phyloP scores from a whole-genome alignment of 2,797 vertebrate species.

The Prionace glauca region DNA sequence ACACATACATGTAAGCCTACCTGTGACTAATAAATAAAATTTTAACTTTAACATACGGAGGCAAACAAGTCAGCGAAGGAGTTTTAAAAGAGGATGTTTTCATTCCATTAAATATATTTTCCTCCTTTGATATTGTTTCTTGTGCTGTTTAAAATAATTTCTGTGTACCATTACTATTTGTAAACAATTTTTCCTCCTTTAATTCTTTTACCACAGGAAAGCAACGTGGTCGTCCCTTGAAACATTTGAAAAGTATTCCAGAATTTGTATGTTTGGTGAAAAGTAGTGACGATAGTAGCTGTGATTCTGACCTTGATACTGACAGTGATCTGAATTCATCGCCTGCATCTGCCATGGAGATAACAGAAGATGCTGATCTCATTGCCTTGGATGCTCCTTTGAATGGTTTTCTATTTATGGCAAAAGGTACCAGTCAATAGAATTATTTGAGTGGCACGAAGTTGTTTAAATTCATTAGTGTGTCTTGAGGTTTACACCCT shows the following conservation, averaged over 20 bases:
- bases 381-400: slow-evolving; percentile 74
- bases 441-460: background rate
- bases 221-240: slow-evolving; percentile 65
- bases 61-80: too few species aligned
- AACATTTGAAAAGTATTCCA: slow-evolving; percentile 58
- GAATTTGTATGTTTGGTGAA: slow-evolving; percentile 69
- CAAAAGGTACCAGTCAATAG: background rate
- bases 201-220: slow-evolving; percentile 61
- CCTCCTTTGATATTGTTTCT: background rate
- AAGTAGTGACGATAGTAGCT: slow-evolving; percentile 92
- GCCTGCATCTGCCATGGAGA: slow-evolving; percentile 72
- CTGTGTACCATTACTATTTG: background rate
- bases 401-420: slow-evolving; percentile 41
- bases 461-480: background rate
- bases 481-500: background rate
- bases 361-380: slow-evolving; percentile 77
- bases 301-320: slow-evolving; percentile 75
- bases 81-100: background rate
- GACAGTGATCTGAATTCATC: slow-evolving; percentile 95
- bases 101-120: background rate
- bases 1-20: too few species aligned
- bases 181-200: background rate
- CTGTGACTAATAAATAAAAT: too few species aligned
- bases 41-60: too few species aligned
- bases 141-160: background rate